Base-by-base conservation (phyloP, 2,797 vertebrate species). In the Phataginus tetradactyla region DNA sequence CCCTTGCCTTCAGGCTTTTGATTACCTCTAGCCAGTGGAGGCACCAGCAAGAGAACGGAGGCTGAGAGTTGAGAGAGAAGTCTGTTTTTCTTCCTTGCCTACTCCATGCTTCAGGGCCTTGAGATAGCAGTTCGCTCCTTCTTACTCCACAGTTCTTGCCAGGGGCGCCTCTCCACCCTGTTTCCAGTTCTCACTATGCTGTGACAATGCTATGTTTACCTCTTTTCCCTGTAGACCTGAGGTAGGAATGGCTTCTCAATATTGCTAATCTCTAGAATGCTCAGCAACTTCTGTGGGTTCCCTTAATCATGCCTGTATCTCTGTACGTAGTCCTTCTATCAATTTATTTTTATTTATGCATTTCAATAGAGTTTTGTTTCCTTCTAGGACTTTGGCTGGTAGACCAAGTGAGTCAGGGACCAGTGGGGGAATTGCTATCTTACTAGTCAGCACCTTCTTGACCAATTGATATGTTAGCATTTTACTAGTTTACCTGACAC, bases 341-440 rank as follows among this genome's bases (percentile, higher is more conserved):
- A 84, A 49, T 25, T 88, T 88, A 34, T 12, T 53, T 84, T 29
- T 25, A n/a, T 68, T 81, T 49, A 64, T 25, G 34, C 23, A 57
- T 84, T 86, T 90, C 13, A 71, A n/a, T 57, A 66, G 17, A 77
- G 64, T 69, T 74, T 53, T 63, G 6, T 77, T 78, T 77, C 78
- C 69, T 42, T 25, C 53, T 45, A 63, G 75, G n/a, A 55, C 27
- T 6, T 32, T 83, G 69, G 2, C 55, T 64, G 69, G 71, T 21
- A 55, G 34, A 49, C 42, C 7, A 32, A 63, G 20, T 51, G 80
- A 86, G 74, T 21, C 32, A 85, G n/a, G 21, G 66, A 49, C 61
- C 42, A 64, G 4, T 15, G 61, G 7, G 25, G 71, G 18, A 61
- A 55, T 9, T 69, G 25, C 29, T 88, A 20, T 29, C n/a, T 55